Evolutionary conservation across 2,113 vertebrate genomes (phyloP).

Genomic region (Arothron firmamentum): DNA sequence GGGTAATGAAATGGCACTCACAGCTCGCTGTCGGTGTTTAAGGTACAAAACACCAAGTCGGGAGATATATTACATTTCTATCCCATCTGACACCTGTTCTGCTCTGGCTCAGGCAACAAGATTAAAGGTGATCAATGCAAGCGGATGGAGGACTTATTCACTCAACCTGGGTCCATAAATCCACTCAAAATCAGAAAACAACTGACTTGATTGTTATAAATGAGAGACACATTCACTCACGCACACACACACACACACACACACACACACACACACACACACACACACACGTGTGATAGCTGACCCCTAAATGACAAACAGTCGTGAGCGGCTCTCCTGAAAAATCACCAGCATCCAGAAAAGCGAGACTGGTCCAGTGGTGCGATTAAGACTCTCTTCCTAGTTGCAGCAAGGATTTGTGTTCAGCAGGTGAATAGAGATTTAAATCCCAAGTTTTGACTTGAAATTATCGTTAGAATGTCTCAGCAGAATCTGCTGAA

Average conservation of each 20-base stretch:
- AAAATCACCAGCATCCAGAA: slow-evolving; percentile 39
- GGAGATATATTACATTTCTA: slow-evolving; percentile 67
- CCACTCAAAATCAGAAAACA: slow-evolving; percentile 40
- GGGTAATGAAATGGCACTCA: slow-evolving; percentile 46
- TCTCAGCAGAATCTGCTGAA: too few relatives aligned
- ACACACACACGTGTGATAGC: neutral
- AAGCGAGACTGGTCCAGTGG: slow-evolving; percentile 47
- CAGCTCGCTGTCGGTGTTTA: slow-evolving; percentile 20
- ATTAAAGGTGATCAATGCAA: slow-evolving; percentile 41
- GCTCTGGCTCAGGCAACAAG: slow-evolving; percentile 37
- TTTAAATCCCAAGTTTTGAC: slow-evolving; percentile 3
- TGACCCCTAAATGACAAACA: slow-evolving; percentile 36
- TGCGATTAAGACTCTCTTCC: slow-evolving; percentile 47
- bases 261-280: slow-evolving; percentile 15
- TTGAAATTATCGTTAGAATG: neutral
- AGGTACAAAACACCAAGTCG: slow-evolving; percentile 31
- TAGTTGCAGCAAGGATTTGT: slow-evolving; percentile 13
- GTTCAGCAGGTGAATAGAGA: slow-evolving; percentile 2
- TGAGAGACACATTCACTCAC: slow-evolving; percentile 31
- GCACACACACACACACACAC: slow-evolving; percentile 3
- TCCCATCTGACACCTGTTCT: slow-evolving; percentile 61
- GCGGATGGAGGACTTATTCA: slow-evolving; percentile 54
- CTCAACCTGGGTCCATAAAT: slow-evolving; percentile 43
- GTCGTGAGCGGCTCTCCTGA: slow-evolving; percentile 31
- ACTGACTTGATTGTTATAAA: slow-evolving; percentile 48